These are phyloP conservation scores for Acrobasis suavella DNA, from an alignment of 2,888 invertebrate species.

Conservation along the genomic window DNA sequence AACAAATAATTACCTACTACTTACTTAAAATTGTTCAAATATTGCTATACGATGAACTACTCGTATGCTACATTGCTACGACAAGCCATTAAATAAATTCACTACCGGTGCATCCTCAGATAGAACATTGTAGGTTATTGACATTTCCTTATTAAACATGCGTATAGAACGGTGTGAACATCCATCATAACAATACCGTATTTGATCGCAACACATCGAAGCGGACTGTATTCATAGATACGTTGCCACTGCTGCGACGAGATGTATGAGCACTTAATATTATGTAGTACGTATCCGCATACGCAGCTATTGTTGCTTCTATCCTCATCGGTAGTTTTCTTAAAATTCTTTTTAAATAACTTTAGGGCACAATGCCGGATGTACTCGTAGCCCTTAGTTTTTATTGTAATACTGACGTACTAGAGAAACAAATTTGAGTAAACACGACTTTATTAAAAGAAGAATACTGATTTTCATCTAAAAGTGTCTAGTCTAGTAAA, in stretches of 20 bases:
- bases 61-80: background rate
- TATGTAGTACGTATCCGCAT: background rate
- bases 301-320: constrained; percentile 1
- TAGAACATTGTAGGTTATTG: constrained; percentile 18
- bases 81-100: background rate
- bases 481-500: too few relatives aligned
- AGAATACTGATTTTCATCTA: too few relatives aligned
- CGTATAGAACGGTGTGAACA: constrained; percentile 28
- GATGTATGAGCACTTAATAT: background rate
- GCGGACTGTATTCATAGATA: constrained; percentile 4
- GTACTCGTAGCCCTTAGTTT: too few relatives aligned
- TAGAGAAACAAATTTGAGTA: too few relatives aligned
- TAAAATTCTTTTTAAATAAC: too few relatives aligned
- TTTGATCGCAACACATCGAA: background rate
- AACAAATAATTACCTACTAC: too few relatives aligned
- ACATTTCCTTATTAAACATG: constrained; percentile 32
- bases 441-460: too few relatives aligned
- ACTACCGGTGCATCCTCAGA: background rate
- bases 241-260: background rate
- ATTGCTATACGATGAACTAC: too few relatives aligned
- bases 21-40: too few relatives aligned
- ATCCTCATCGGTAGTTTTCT: background rate
- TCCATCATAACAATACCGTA: constrained; percentile 18
- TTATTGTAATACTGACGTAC: too few relatives aligned
- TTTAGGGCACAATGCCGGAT: too few relatives aligned